Percentiles rank a stretch among this genome's conserved stretches.
Conservation (phyloP, 2,888 invertebrate genomes). For the Eumacrocentrus americanus region DNA sequence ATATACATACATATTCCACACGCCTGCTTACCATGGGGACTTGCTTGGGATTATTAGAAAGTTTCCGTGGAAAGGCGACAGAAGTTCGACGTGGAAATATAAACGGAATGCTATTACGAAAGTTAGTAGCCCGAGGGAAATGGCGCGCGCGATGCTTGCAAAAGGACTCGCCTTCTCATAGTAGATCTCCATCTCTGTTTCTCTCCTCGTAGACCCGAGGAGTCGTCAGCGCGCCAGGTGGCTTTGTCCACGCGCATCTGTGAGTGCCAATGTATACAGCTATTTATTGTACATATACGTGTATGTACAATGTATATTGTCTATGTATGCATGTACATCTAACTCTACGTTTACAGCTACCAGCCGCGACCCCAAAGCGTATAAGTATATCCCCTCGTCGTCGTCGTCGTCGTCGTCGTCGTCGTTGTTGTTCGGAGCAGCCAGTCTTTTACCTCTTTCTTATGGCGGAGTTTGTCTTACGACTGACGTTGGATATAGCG, state of each 20-base stretch:
- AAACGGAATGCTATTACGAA: conserved; percentile 36
- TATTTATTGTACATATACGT: neutral
- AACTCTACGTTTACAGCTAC: conserved; percentile 16
- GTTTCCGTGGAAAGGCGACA: conserved; percentile 29
- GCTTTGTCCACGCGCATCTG: conserved; percentile 10
- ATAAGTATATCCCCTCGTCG: conserved; percentile 1
- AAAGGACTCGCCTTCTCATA: conserved; percentile 14
- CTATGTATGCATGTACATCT: conserved; percentile 7
- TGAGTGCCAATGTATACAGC: neutral
- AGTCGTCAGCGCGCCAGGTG: conserved; percentile 5
- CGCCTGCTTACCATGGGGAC: neutral
- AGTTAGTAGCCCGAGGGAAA: conserved; percentile 38
- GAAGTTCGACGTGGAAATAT: conserved; percentile 28
- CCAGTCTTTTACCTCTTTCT: conserved; percentile 23
- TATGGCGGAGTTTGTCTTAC: conserved; percentile 10
- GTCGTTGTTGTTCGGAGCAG: conserved; percentile 3
- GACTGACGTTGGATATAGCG: neutral
- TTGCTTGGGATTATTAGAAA: conserved; percentile 36
- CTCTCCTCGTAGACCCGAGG: neutral
- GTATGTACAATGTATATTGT: neutral
- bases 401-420: no score
- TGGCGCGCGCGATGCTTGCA: conserved; percentile 33
- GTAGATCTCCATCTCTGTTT: neutral
- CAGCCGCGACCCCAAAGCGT: neutral
- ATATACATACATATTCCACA: neutral